Conservation (phyloP, 2,888 invertebrate species). For the Hyalella azteca region DNA sequence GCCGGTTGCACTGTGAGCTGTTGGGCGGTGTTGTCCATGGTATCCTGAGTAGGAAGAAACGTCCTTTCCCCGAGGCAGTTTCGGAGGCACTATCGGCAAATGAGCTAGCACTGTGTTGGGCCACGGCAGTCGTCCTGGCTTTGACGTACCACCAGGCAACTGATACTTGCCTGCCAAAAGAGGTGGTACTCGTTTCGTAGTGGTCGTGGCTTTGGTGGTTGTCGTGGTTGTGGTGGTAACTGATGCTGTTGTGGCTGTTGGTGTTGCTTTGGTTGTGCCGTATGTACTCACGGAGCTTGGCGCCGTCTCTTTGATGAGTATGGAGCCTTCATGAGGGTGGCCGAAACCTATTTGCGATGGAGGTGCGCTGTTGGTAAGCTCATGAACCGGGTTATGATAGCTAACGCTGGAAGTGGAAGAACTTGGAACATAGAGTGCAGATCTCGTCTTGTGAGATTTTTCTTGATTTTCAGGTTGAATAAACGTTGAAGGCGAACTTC, state of each 20-base stretch:
- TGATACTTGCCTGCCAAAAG: not conserved
- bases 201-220: not conserved
- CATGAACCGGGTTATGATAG: not conserved
- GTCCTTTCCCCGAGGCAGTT: not conserved
- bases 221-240: not conserved
- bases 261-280: not conserved
- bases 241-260: not conserved
- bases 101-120: not conserved
- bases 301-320: not conserved
- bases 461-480: not conserved
- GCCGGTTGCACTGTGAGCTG: not conserved
- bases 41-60: not conserved
- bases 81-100: not conserved
- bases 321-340: not conserved
- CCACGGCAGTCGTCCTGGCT: not conserved
- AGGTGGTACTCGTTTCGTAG: not conserved
- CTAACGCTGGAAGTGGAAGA: not conserved
- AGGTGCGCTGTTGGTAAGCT: no score
- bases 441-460: no score
- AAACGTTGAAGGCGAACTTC: not conserved
- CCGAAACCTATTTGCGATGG: slow-evolving; percentile 2
- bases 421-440: no score
- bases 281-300: no score
- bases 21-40: not conserved
- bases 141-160: not conserved